phyloP scores from a whole-genome alignment of 2,888 invertebrate genomes.

The Cloeon dipterum region DNA sequence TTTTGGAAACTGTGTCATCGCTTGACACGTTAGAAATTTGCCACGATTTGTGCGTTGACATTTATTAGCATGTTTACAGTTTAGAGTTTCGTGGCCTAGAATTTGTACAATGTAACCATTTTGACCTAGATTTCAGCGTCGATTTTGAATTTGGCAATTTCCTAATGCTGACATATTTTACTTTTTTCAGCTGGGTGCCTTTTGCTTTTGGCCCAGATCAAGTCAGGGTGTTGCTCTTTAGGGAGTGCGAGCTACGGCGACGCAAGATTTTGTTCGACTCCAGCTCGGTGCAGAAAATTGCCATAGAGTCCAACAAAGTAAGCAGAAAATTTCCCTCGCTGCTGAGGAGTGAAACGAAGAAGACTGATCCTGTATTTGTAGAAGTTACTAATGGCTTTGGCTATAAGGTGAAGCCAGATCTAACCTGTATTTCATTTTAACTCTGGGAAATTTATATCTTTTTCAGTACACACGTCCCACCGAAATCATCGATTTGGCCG shows the following conservation, averaged over 20 bases:
- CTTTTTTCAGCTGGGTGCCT: constrained; percentile 22
- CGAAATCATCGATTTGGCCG: constrained; percentile 44
- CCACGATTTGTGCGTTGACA: too few relatives aligned
- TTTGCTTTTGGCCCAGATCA: constrained; percentile 36
- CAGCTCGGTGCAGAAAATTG: constrained; percentile 35
- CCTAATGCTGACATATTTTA: too few relatives aligned
- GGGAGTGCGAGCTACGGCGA: constrained; percentile 66
- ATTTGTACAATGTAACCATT: too few relatives aligned
- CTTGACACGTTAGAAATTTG: too few relatives aligned
- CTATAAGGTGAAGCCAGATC: constrained; percentile 28
- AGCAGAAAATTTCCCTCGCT: background rate
- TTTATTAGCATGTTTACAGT: too few relatives aligned
- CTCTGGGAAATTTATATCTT: background rate
- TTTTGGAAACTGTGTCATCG: too few relatives aligned
- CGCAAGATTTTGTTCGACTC: constrained; percentile 68
- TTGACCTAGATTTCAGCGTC: too few relatives aligned
- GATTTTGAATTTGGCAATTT: too few relatives aligned
- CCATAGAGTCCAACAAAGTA: constrained; percentile 13
- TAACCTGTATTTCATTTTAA: background rate
- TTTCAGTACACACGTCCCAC: constrained; percentile 20
- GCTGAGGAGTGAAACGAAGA: constrained; percentile 8
- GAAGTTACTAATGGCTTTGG: constrained; percentile 38
- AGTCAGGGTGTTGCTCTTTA: constrained; percentile 59
- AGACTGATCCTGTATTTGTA: constrained; percentile 19
- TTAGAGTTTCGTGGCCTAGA: too few relatives aligned